Evolutionary conservation across 1,140 invertebrate genomes (phyloP).

Genomic region (Pantala flavescens): DNA sequence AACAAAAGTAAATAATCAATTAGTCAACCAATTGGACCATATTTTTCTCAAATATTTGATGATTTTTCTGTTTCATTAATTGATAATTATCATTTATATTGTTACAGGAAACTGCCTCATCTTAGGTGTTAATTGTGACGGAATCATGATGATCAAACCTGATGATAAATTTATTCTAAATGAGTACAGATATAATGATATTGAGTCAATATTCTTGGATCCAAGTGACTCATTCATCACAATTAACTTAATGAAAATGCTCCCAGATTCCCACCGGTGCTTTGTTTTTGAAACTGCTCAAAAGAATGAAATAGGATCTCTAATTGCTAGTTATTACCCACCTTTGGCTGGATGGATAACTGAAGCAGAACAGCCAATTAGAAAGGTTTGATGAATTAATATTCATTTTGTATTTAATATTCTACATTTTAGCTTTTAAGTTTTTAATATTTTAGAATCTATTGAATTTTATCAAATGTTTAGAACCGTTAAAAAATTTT

Average conservation of each 20-base stretch:
- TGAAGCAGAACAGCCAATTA: conserved; percentile 60
- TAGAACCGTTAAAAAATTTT: too few relatives aligned
- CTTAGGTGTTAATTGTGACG: conserved; percentile 83
- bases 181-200: conserved; percentile 77
- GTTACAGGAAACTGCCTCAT: conserved; percentile 45
- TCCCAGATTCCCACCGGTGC: conserved; percentile 62
- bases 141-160: conserved; percentile 76
- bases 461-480: too few relatives aligned
- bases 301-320: conserved; percentile 81
- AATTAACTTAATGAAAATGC: conserved; percentile 52
- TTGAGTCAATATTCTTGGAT: conserved; percentile 84
- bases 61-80: too few relatives aligned
- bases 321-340: conserved; percentile 86
- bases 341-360: conserved; percentile 73
- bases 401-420: not conserved
- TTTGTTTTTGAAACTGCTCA: conserved; percentile 87
- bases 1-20: too few relatives aligned
- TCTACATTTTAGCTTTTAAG: too few relatives aligned
- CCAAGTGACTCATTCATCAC: conserved; percentile 87
- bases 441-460: too few relatives aligned
- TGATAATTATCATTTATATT: not conserved
- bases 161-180: conserved; percentile 83
- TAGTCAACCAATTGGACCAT: too few relatives aligned
- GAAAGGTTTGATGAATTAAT: conserved; percentile 36
- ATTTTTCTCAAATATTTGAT: too few relatives aligned